These are phyloP conservation scores for Caenorhabditis auriculariae DNA, from an alignment of 2,888 invertebrate species.

Conservation along the genomic window DNA sequence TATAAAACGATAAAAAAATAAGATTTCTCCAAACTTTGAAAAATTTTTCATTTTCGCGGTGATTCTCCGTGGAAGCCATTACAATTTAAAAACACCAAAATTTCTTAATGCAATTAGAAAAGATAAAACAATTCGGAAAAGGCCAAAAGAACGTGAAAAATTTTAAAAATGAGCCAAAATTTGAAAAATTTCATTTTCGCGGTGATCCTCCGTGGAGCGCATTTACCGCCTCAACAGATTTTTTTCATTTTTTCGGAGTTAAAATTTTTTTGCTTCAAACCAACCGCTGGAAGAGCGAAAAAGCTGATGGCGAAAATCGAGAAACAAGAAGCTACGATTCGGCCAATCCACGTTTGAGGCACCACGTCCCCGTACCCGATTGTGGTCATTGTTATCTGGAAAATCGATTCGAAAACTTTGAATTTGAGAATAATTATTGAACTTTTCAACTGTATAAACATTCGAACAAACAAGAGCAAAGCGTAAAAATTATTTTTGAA, in stretches of 20 bases:
- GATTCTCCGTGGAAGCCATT: background rate
- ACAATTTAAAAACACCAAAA: too few relatives aligned
- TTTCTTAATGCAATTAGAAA: too few relatives aligned
- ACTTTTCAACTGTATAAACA: too few relatives aligned
- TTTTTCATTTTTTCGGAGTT: background rate
- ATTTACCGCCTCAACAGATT: too few relatives aligned
- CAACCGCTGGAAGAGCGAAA: slow-evolving; percentile 82
- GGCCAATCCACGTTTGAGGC: slow-evolving; percentile 83
- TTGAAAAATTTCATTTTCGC: background rate
- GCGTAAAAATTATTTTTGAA: background rate
- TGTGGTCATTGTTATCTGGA: slow-evolving; percentile 79
- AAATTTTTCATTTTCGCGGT: background rate
- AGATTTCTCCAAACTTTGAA: too few relatives aligned
- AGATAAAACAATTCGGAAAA: too few relatives aligned
- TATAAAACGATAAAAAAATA: too few relatives aligned
- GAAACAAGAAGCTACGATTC: slow-evolving; percentile 82
- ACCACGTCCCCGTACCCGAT: slow-evolving; percentile 86
- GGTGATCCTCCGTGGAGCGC: background rate
- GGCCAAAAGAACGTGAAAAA: too few relatives aligned
- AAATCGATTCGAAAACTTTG: too few relatives aligned
- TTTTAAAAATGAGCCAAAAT: too few relatives aligned
- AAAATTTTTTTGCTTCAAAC: slow-evolving; percentile 61
- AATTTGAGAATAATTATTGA: too few relatives aligned
- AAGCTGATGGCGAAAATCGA: slow-evolving; percentile 84
- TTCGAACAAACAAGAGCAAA: too few relatives aligned